Conservation (phyloP, 2,888 invertebrate genomes). For the Eremobia ochroleuca region DNA sequence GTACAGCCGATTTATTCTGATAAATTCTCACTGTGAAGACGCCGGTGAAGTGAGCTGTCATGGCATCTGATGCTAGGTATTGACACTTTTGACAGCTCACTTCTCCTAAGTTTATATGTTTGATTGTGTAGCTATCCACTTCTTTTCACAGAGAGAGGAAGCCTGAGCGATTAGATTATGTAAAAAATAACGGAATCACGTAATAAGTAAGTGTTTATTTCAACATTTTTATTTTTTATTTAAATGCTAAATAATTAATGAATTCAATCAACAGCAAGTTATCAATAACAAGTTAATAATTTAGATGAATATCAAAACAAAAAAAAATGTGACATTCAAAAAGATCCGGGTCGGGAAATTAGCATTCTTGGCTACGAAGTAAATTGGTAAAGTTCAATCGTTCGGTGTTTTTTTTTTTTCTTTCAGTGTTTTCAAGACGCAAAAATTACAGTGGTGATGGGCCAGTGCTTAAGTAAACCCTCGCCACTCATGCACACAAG, state of each 20-base stretch:
- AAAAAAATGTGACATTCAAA: constrained; percentile 31
- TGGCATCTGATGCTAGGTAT: too few relatives aligned
- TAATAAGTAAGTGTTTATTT: not conserved
- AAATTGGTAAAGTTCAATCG: not conserved
- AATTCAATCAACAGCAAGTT: not conserved
- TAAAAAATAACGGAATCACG: too few relatives aligned
- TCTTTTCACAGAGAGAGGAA: too few relatives aligned
- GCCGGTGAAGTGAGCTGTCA: too few relatives aligned
- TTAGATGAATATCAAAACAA: not conserved
- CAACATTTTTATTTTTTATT: not conserved
- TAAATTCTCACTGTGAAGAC: too few relatives aligned
- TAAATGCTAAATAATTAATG: constrained; percentile 1
- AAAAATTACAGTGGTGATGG: not conserved
- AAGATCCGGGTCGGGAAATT: constrained; percentile 34
- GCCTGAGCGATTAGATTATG: too few relatives aligned
- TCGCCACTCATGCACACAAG: too few relatives aligned
- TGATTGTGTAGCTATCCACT: too few relatives aligned
- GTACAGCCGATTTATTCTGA: too few relatives aligned
- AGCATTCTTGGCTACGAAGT: constrained; percentile 17
- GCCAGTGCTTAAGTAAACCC: too few relatives aligned
- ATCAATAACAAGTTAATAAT: not conserved
- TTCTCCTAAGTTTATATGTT: too few relatives aligned
- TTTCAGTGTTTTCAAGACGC: not conserved
- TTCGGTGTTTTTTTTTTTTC: constrained; percentile 1
- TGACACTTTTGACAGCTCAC: too few relatives aligned